These are phyloP conservation scores for Spisula subtruncata DNA, from an alignment of 2,888 invertebrate genomes.

Conservation along the genomic window DNA sequence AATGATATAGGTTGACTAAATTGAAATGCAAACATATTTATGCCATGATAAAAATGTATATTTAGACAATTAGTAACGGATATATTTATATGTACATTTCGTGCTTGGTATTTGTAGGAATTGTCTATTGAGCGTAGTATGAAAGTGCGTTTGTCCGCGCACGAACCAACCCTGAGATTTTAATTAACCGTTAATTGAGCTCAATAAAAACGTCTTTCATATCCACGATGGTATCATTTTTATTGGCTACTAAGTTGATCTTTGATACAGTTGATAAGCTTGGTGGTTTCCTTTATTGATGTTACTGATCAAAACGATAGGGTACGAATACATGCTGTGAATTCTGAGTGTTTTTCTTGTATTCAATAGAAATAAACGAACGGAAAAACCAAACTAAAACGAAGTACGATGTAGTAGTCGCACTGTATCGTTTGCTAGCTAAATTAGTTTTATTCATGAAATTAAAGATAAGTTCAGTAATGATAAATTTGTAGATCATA, in stretches of 20 bases:
- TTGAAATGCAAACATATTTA: too few relatives aligned
- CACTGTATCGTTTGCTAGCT: neutral
- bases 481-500: neutral
- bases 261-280: neutral
- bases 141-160: too few relatives aligned
- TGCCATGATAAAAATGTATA: too few relatives aligned
- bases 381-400: neutral
- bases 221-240: neutral
- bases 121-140: too few relatives aligned
- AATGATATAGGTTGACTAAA: neutral
- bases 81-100: too few relatives aligned
- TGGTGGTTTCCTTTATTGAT: neutral
- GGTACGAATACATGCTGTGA: neutral
- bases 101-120: too few relatives aligned
- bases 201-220: neutral
- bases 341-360: neutral
- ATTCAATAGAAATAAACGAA: neutral
- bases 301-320: neutral
- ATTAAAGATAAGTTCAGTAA: neutral
- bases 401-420: neutral
- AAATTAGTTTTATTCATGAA: neutral
- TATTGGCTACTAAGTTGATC: constrained; percentile 14
- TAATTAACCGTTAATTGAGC: constrained; percentile 2
- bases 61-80: too few relatives aligned
- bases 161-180: neutral